These are phyloP conservation scores for Cygnus atratus DNA, from an alignment of 2,113 vertebrate genomes.

Conservation along the genomic window DNA sequence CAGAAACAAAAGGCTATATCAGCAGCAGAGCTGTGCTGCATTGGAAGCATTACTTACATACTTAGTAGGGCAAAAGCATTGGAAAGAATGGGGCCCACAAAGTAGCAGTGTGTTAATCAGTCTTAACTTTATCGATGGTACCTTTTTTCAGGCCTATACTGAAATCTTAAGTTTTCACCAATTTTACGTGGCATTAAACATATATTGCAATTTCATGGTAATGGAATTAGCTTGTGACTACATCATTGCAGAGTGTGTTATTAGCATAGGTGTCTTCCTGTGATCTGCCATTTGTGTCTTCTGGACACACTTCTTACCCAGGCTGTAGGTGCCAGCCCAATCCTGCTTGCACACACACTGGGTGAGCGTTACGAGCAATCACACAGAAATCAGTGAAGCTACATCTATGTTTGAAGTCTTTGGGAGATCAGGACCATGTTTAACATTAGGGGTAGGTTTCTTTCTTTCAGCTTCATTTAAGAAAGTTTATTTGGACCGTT, in stretches of 20 bases:
- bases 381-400: neutral
- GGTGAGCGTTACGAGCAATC: neutral
- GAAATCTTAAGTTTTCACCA: neutral
- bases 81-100: neutral
- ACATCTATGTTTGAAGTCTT: neutral
- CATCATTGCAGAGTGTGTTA: neutral
- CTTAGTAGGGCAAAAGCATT: neutral
- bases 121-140: neutral
- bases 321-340: neutral
- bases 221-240: neutral
- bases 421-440: neutral
- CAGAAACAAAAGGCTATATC: slow-evolving; percentile 41
- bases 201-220: neutral
- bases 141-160: neutral
- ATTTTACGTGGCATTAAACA: neutral
- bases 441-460: neutral
- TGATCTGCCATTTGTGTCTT: neutral
- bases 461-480: neutral
- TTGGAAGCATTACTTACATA: neutral
- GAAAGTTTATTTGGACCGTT: neutral
- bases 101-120: neutral
- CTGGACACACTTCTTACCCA: neutral
- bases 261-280: neutral
- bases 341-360: neutral
- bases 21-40: slow-evolving; percentile 23